These are phyloP conservation scores for Aphyosemion australe DNA, from an alignment of 2,113 vertebrate genomes.

Conservation along the genomic window DNA sequence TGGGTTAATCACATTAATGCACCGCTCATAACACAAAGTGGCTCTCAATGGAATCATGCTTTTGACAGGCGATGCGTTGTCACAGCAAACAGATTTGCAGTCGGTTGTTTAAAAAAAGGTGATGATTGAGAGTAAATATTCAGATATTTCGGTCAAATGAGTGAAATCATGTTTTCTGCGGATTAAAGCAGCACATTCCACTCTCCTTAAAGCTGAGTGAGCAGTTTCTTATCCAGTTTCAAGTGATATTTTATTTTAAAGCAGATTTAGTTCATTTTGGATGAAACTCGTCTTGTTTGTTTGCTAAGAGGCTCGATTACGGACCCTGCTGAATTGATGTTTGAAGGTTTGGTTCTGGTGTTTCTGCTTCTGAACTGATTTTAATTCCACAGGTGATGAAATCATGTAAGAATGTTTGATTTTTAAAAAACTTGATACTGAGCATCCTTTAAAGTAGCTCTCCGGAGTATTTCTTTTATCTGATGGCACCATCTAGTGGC, in stretches of 20 bases:
- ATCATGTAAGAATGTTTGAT: no score
- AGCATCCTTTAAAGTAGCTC: no score
- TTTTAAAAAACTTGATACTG: no score
- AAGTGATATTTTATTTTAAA: conserved; percentile 22
- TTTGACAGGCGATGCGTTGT: conserved; percentile 67
- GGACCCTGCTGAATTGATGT: conserved; percentile 14
- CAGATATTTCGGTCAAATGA: conserved; percentile 48
- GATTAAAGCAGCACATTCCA: no score
- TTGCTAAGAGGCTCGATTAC: neutral
- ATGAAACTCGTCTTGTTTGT: neutral
- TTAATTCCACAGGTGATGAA: no score
- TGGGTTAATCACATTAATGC: conserved; percentile 74
- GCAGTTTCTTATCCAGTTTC: conserved; percentile 7
- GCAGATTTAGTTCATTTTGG: conserved; percentile 22
- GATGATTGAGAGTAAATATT: conserved; percentile 12
- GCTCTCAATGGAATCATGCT: conserved; percentile 67
- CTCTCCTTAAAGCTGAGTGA: conserved; percentile 23
- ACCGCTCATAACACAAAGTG: conserved; percentile 67
- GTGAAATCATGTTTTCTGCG: neutral
- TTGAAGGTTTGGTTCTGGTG: conserved; percentile 10
- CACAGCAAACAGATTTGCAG: conserved; percentile 55
- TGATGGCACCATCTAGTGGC: no score
- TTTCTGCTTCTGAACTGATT: no score
- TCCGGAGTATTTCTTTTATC: no score
- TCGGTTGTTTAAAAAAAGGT: conserved; percentile 23